Evolutionary conservation across 2,797 vertebrate genomes (phyloP).

Genomic region (Hyperoplus lanceolatus): DNA sequence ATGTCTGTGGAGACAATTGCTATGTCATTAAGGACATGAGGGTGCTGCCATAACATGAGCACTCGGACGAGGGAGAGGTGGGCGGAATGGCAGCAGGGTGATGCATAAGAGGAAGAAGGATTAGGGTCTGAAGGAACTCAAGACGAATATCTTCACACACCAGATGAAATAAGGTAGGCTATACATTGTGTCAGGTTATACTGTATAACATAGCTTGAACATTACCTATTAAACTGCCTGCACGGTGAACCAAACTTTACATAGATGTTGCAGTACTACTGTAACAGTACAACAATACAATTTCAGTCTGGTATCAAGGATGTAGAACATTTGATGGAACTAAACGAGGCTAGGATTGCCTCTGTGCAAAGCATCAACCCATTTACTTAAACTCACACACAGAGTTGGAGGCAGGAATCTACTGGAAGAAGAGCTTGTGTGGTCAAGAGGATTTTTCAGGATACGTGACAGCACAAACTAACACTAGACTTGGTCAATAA

Average conservation of each 20-base stretch:
- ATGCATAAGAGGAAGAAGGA: conserved; percentile 73
- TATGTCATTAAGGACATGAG: conserved; percentile 43
- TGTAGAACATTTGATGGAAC: background rate
- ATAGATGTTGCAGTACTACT: background rate
- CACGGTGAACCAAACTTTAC: background rate
- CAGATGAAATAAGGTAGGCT: conserved; percentile 82
- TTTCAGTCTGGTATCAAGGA: background rate
- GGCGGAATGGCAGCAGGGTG: conserved; percentile 46
- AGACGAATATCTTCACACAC: conserved; percentile 56
- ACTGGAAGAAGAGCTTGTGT: background rate
- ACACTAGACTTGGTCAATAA: background rate
- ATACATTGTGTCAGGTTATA: background rate
- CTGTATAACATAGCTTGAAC: background rate
- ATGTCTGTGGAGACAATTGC: conserved; percentile 29
- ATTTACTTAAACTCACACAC: background rate
- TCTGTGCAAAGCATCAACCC: background rate
- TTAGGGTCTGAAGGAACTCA: conserved; percentile 75
- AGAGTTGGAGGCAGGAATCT: background rate
- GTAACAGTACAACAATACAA: background rate
- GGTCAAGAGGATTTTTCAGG: background rate
- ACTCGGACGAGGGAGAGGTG: conserved; percentile 37
- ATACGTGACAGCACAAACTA: background rate
- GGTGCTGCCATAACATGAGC: conserved; percentile 47
- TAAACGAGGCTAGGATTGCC: background rate
- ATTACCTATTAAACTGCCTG: background rate